Evolutionary conservation across 2,113 vertebrate genomes (phyloP).

Genomic region (Zapornia atra): DNA sequence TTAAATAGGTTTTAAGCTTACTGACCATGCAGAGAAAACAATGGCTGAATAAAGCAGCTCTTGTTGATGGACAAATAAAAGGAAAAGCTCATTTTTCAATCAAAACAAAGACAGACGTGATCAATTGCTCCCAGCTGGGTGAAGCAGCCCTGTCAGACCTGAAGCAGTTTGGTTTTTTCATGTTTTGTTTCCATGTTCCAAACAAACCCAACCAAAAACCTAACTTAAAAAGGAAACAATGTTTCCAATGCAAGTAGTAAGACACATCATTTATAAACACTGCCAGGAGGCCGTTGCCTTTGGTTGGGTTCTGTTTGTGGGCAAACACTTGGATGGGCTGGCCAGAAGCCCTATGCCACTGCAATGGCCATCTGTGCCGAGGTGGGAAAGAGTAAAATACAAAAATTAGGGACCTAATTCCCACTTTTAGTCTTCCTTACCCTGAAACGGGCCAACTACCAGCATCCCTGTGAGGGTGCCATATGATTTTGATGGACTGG

Average conservation of each 20-base stretch:
- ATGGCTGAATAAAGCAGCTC: not conserved
- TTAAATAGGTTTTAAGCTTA: not conserved
- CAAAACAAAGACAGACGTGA: not conserved
- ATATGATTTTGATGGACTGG: not conserved
- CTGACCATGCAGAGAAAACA: not conserved
- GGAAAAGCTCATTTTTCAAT: not conserved
- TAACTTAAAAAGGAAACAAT: not conserved
- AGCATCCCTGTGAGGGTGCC: not conserved
- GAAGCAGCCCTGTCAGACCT: not conserved
- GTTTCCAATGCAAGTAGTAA: not conserved
- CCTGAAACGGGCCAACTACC: accelerated
- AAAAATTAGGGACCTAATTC: not conserved
- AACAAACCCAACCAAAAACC: no score
- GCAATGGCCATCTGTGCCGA: accelerated
- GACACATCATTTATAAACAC: not conserved
- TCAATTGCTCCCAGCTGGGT: not conserved
- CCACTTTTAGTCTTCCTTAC: not conserved
- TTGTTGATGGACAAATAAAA: not conserved
- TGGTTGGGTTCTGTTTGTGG: not conserved
- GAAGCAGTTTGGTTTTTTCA: not conserved
- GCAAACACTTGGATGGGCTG: not conserved
- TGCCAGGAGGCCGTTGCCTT: not conserved
- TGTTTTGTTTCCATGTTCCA: not conserved
- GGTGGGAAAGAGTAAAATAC: not conserved
- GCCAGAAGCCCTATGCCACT: accelerated